Percentiles rank a stretch among this genome's conserved stretches.
These are phyloP conservation scores for Cyprinodon tularosa DNA, from an alignment of 2,113 vertebrate genomes.

Conservation along the genomic window DNA sequence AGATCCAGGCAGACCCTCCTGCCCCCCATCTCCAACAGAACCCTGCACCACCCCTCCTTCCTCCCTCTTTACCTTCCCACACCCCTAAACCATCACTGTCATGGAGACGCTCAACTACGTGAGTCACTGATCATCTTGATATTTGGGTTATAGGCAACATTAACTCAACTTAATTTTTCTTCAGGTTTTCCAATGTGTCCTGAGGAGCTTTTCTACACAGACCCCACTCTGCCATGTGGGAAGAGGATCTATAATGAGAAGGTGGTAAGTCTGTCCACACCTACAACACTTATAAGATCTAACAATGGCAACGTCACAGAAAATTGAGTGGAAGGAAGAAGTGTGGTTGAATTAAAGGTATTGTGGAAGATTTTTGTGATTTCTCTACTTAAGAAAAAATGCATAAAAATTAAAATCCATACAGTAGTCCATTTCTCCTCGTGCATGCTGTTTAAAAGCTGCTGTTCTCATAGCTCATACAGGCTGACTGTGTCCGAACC, in stretches of 20 bases:
- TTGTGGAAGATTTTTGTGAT: too few species aligned
- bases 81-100: background rate
- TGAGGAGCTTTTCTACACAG: conserved; percentile 59
- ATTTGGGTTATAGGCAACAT: background rate
- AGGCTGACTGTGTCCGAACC: too few species aligned
- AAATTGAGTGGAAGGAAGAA: background rate
- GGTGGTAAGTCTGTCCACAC: conserved; percentile 43
- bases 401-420: too few species aligned
- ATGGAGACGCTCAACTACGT: conserved; percentile 11
- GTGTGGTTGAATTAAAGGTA: too few species aligned
- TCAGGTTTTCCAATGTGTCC: conserved; percentile 48
- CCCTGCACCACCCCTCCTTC: conserved; percentile 67
- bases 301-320: too few species aligned
- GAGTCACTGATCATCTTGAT: background rate
- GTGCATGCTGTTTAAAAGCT: too few species aligned
- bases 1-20: background rate
- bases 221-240: conserved; percentile 45
- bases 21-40: conserved; percentile 50
- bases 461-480: too few species aligned
- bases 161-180: background rate
- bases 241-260: conserved; percentile 59
- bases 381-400: too few species aligned
- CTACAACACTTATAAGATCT: background rate
- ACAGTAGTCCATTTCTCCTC: too few species aligned
- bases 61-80: conserved; percentile 46